phyloP scores from a whole-genome alignment of 2,797 vertebrate species.

The Sebastes aleutianus region DNA sequence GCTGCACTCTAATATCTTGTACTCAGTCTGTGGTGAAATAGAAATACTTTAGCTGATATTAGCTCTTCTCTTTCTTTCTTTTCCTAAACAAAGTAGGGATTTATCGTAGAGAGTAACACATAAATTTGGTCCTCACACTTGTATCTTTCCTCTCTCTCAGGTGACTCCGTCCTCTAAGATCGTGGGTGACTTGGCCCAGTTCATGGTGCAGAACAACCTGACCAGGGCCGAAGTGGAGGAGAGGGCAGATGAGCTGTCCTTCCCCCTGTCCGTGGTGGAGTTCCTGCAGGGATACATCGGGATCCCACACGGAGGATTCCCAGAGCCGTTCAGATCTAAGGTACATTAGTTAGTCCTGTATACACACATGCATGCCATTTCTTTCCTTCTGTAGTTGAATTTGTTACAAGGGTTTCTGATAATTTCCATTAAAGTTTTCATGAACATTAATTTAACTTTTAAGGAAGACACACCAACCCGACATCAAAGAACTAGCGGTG shows the following conservation, averaged over 20 bases:
- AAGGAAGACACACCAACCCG: neutral
- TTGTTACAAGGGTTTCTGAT: neutral
- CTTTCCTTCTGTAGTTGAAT: neutral
- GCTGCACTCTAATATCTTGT: neutral
- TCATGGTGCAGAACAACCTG: slow-evolving; percentile 96
- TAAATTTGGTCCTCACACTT: neutral
- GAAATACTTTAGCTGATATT: neutral
- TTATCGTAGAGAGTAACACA: neutral
- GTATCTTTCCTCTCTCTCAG: slow-evolving; percentile 65
- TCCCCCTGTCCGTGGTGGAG: slow-evolving; percentile 93
- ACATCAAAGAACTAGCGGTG: too few species aligned
- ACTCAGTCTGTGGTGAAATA: slow-evolving; percentile 15
- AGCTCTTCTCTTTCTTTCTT: neutral
- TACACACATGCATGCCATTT: neutral
- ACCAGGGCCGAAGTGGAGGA: slow-evolving; percentile 87
- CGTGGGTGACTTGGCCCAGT: slow-evolving; percentile 96
- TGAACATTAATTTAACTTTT: neutral
- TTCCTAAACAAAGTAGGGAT: neutral
- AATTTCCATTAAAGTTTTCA: neutral
- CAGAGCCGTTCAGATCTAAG: slow-evolving; percentile 91
- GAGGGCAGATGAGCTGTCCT: slow-evolving; percentile 91
- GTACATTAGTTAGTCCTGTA: slow-evolving; percentile 60
- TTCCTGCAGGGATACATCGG: slow-evolving; percentile 94
- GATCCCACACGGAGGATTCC: slow-evolving; percentile 92
- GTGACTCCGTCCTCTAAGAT: slow-evolving; percentile 97